A percentile compares a stretch with the other conserved stretches of the same genome.
These are phyloP conservation scores for Spizaetus ornatus DNA, from an alignment of 2,113 vertebrate species.

Conservation along the genomic window DNA sequence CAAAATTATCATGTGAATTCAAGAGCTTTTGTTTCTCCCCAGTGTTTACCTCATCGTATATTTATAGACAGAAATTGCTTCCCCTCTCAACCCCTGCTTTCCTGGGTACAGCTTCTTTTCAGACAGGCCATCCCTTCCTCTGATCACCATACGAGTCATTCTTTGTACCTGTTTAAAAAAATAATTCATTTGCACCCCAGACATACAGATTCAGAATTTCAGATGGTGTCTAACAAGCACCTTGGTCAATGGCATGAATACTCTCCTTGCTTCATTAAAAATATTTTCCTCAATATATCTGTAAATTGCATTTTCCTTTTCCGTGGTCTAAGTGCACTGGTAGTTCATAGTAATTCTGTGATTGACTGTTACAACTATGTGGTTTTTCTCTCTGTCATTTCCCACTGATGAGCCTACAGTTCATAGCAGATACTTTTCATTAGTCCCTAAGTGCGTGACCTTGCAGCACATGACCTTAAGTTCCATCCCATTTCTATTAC, in stretches of 20 bases:
- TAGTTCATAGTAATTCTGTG: conserved; percentile 1
- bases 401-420: conserved; percentile 10
- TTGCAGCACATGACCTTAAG: conserved; percentile 26
- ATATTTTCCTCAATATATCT: background rate
- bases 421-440: conserved; percentile 39
- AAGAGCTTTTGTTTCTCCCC: background rate
- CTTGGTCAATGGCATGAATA: background rate
- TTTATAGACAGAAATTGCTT: background rate
- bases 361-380: background rate
- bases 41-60: background rate
- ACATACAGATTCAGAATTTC: background rate
- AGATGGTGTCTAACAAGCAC: background rate
- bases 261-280: background rate
- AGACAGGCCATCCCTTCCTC: background rate
- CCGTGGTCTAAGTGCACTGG: background rate
- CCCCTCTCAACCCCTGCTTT: background rate
- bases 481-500: conserved; percentile 37
- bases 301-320: background rate
- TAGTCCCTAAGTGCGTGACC: conserved; percentile 43
- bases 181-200: background rate
- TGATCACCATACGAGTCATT: background rate
- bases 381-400: conserved; percentile 31
- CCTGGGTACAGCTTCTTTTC: background rate
- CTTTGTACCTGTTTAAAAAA: background rate
- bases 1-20: background rate